These are phyloP conservation scores for Oryzias curvinotus DNA, from an alignment of 2,113 vertebrate species.

Conservation along the genomic window DNA sequence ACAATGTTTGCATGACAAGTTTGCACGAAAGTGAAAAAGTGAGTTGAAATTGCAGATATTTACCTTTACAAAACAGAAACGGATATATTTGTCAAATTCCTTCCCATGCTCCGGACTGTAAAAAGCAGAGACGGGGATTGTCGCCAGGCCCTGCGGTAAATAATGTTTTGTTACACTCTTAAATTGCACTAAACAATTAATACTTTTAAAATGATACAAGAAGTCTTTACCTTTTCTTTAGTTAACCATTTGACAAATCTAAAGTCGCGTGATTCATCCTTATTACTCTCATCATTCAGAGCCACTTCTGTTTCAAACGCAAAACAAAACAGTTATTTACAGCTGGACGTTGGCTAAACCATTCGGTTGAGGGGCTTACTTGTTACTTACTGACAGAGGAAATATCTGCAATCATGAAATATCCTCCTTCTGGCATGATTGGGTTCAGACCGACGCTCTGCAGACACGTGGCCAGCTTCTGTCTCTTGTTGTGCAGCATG, in stretches of 20 bases:
- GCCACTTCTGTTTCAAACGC: slow-evolving; percentile 75
- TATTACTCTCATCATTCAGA: slow-evolving; percentile 67
- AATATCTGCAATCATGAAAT: slow-evolving; percentile 89
- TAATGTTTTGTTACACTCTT: too few species aligned
- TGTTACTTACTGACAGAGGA: slow-evolving; percentile 85
- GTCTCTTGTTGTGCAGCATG: slow-evolving; percentile 77
- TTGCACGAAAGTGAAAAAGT: background rate
- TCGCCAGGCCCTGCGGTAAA: slow-evolving; percentile 81
- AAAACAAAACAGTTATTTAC: too few species aligned
- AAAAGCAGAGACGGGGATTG: slow-evolving; percentile 89
- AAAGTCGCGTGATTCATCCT: slow-evolving; percentile 77
- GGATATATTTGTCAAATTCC: slow-evolving; percentile 83
- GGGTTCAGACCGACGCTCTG: slow-evolving; percentile 82
- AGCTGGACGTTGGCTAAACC: background rate
- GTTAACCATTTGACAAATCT: slow-evolving; percentile 91
- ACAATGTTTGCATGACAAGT: background rate
- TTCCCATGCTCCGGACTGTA: slow-evolving; percentile 80
- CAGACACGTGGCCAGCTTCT: slow-evolving; percentile 80
- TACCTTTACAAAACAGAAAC: slow-evolving; percentile 97
- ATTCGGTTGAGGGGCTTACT: background rate
- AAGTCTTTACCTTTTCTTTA: slow-evolving; percentile 83
- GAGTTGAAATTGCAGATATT: slow-evolving; percentile 2
- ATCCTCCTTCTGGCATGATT: slow-evolving; percentile 86
- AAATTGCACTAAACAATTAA: too few species aligned
- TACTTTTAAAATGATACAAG: slow-evolving; percentile 58